These are phyloP conservation scores for Rhinoderma darwinii DNA, from an alignment of 2,113 vertebrate genomes.

Conservation along the genomic window DNA sequence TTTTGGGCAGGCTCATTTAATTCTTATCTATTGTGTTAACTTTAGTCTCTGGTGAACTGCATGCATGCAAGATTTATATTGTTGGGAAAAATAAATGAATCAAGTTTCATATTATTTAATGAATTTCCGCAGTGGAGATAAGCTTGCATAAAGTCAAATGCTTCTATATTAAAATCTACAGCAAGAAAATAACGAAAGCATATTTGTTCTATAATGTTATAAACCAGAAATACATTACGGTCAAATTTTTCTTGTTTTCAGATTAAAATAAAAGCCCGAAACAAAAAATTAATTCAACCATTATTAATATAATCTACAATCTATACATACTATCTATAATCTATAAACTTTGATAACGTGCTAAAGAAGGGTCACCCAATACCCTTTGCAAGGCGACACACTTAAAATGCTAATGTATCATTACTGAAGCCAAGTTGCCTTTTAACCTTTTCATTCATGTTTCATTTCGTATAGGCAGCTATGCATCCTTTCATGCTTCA, in stretches of 20 bases:
- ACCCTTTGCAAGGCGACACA: neutral
- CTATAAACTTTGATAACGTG: neutral
- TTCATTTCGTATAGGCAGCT: conserved; percentile 1
- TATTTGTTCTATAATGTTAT: neutral
- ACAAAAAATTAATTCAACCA: neutral
- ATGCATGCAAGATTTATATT: conserved; percentile 19
- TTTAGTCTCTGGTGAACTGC: neutral
- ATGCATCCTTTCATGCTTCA: neutral
- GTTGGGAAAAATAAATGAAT: neutral
- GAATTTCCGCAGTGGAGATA: neutral
- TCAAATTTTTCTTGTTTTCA: neutral
- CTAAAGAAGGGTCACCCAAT: neutral
- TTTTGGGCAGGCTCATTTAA: neutral
- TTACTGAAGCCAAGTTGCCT: neutral
- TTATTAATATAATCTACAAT: neutral
- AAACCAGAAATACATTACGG: neutral
- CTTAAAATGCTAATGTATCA: conserved; percentile 10
- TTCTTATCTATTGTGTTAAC: neutral
- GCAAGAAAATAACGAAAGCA: neutral
- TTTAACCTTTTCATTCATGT: conserved; percentile 10
- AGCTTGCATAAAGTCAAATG: neutral
- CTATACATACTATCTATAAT: neutral
- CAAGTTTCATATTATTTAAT: neutral
- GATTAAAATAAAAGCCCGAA: neutral
- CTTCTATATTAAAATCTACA: neutral